phyloP scores from a whole-genome alignment of 2,797 vertebrate species.

The Pterois miles region DNA sequence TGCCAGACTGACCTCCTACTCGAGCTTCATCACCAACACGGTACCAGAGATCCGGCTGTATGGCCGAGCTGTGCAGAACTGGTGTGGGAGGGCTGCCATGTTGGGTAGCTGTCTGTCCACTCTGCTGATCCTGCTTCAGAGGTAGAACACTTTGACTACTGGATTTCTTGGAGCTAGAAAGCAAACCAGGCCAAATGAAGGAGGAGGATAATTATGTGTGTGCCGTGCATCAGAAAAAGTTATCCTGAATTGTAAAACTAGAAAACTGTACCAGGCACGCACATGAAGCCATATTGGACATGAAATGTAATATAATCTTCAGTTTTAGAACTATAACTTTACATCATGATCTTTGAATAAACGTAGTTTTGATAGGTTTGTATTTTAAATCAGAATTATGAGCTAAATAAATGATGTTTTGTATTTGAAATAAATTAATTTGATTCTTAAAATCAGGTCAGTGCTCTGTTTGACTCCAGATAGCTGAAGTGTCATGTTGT shows the following conservation, averaged over 20 bases:
- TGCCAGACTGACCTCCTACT: slow-evolving; percentile 75
- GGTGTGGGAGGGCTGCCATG: slow-evolving; percentile 20
- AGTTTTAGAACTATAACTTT: slow-evolving; percentile 14
- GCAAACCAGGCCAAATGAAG: slow-evolving; percentile 47
- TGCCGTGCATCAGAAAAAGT: not conserved
- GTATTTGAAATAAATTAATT: slow-evolving; percentile 61
- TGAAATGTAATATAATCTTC: slow-evolving; percentile 17
- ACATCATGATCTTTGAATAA: slow-evolving; percentile 23
- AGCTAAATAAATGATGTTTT: slow-evolving; percentile 40
- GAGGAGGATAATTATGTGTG: slow-evolving; percentile 2
- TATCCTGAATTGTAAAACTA: slow-evolving; percentile 6
- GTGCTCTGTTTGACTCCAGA: slow-evolving; percentile 2
- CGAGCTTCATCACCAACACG: slow-evolving; percentile 66
- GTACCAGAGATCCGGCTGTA: slow-evolving; percentile 69
- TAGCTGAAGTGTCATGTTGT: not conserved
- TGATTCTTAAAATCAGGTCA: slow-evolving; percentile 25
- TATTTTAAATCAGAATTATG: slow-evolving; percentile 41
- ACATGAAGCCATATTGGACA: slow-evolving; percentile 55
- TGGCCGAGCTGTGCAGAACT: slow-evolving; percentile 50
- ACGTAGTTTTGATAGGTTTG: slow-evolving; percentile 46
- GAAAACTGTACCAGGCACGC: slow-evolving; percentile 8
- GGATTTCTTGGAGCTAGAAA: not conserved
- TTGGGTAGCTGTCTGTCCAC: slow-evolving; percentile 48
- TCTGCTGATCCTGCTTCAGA: slow-evolving; percentile 59
- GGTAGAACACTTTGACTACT: slow-evolving; percentile 41